Base-by-base conservation (phyloP, 2,888 invertebrate genomes). In the Branchellion lobata region DNA sequence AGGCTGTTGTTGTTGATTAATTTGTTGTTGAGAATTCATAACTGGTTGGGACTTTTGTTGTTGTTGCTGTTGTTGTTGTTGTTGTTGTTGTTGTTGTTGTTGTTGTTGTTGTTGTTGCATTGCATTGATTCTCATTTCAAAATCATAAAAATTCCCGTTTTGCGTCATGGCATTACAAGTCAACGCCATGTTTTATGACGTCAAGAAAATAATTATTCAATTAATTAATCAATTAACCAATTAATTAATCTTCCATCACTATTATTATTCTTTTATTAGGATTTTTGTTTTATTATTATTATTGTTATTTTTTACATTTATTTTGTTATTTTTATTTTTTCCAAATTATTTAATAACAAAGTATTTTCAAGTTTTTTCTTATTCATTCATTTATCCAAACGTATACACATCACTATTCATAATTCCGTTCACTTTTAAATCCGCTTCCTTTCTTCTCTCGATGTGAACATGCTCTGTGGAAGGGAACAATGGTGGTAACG, bases 51-150 rank as follows among this genome's bases (percentile, higher is more conserved):
- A 65, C 8, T 71, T 5, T 29, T 33, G 71, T n/a, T 71, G 71
- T 8, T 29, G 29, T 8, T 3, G 31, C 5, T 27, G 11, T 29
- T 71, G 34, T 29, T 33, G 71, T n/a, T 71, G 71, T 8, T 29
- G 29, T 8, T 3, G 31, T 8, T 27, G 11, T 71, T 33, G 71
- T 29, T 21, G 71, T 71, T 33, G 71, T 31, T 71, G 71, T 71
- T 71, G 71, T 31, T n/a, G 71, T 29, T 71, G 29, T 29, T 71
- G 71, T 71, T 71, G 71, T 71, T 31, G 29, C 31, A 40, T 40
- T 40, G 40, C 40, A 40, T 14, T 40, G 5, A 40, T 40, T 40
- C 40, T 40, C 40, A 40, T 40, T 40, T 40, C 33, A 33, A 31
- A 69, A 69, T 57, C 61, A 69, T 65, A 33, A 33, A 33, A 34